Evolutionary conservation across 2,888 invertebrate species (phyloP).

Genomic region (Tachystola acroxantha): DNA sequence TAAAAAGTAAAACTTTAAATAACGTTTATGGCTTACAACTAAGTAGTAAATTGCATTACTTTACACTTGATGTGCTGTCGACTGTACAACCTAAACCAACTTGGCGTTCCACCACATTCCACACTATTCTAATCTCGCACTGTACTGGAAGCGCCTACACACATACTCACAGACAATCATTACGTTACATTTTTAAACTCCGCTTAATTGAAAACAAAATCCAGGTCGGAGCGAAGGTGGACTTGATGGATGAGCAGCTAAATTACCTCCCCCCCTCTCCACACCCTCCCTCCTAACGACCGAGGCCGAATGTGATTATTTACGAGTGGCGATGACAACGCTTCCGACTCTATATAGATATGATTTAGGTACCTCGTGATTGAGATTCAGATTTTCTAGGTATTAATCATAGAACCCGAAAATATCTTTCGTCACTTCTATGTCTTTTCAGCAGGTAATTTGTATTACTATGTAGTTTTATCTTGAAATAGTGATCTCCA

Average conservation of each 20-base stretch:
- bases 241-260: conserved; percentile 65
- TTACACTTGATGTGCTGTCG: no score
- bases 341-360: conserved; percentile 58
- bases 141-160: no score
- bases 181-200: conserved; percentile 29
- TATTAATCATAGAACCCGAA: neutral
- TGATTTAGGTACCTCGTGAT: conserved; percentile 45
- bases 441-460: neutral
- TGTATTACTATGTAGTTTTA: neutral
- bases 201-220: conserved; percentile 57
- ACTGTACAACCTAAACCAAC: no score
- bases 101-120: no score
- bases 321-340: conserved; percentile 62
- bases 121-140: no score
- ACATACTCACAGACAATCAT: conserved; percentile 14
- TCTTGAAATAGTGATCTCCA: neutral
- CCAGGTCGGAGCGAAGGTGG: conserved; percentile 54
- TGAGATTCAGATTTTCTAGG: conserved; percentile 27
- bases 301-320: conserved; percentile 62
- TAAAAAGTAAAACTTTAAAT: no score
- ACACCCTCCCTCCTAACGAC: conserved; percentile 43
- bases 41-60: no score
- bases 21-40: no score
- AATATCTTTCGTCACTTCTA: neutral
- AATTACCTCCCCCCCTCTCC: conserved; percentile 44